Conservation (phyloP, 2,113 vertebrate species). For the Psittacara wagleri region DNA sequence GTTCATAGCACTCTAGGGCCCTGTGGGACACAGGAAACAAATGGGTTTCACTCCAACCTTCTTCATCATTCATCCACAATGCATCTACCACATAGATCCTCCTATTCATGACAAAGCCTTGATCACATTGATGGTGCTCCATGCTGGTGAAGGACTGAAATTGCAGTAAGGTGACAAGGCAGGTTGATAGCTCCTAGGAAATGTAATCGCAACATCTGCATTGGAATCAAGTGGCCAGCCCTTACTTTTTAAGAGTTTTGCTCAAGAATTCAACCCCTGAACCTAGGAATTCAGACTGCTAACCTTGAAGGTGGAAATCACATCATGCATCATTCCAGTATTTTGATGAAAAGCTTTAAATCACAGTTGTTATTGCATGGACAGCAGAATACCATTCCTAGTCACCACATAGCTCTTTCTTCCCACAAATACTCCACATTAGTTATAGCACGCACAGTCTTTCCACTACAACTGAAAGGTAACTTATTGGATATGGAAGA, state of each 20-base stretch:
- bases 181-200: background rate
- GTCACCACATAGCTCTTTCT: background rate
- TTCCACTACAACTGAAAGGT: background rate
- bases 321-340: background rate
- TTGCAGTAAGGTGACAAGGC: background rate
- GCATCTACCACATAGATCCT: background rate
- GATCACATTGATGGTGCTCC: background rate
- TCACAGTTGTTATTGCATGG: background rate
- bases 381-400: background rate
- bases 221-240: background rate
- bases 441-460: rapidly evolving
- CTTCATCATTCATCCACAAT: background rate
- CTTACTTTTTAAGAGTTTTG: background rate
- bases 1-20: background rate
- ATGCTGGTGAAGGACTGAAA: background rate
- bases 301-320: background rate
- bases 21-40: background rate
- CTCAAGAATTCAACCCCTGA: background rate
- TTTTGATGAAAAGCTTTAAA: background rate
- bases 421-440: background rate
- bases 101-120: background rate
- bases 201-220: background rate
- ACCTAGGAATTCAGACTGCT: background rate
- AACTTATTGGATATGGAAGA: background rate
- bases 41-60: background rate